Conservation (phyloP, 2,113 vertebrate genomes). For the Arenaria interpres region DNA sequence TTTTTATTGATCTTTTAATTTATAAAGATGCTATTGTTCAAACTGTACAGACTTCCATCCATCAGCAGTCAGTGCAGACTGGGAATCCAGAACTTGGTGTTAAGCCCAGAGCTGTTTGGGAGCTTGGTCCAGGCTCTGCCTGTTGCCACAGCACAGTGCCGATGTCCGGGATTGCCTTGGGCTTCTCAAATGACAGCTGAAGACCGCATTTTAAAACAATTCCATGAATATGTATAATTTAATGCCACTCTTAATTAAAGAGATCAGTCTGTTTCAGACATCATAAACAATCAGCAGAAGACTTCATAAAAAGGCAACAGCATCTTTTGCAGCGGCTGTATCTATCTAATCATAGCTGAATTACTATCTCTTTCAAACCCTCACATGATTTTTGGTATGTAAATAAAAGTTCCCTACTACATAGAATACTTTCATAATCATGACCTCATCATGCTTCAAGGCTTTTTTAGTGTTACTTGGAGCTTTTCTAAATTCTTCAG, state of each 20-base stretch:
- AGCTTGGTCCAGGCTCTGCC: background rate
- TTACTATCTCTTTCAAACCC: background rate
- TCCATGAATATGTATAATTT: too few species aligned
- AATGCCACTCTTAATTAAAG: background rate
- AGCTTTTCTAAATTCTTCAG: background rate
- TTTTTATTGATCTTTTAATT: background rate
- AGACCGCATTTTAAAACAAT: background rate
- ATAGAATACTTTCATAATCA: background rate
- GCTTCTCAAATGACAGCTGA: background rate
- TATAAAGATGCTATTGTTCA: background rate
- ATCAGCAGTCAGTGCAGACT: background rate
- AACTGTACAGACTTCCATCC: background rate
- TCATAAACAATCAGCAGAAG: background rate
- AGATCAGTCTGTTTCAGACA: background rate
- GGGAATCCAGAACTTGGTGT: background rate
- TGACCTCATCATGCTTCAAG: background rate
- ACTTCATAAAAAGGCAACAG: background rate
- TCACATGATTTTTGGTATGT: background rate
- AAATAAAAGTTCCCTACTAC: background rate
- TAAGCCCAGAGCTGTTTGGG: background rate
- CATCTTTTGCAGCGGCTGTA: background rate
- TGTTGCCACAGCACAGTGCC: background rate
- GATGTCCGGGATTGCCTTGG: background rate
- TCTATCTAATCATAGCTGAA: background rate
- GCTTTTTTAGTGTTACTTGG: background rate